phyloP scores from a whole-genome alignment of 92 coral and sea anemone genomes.

The Paramuricea clavata region DNA sequence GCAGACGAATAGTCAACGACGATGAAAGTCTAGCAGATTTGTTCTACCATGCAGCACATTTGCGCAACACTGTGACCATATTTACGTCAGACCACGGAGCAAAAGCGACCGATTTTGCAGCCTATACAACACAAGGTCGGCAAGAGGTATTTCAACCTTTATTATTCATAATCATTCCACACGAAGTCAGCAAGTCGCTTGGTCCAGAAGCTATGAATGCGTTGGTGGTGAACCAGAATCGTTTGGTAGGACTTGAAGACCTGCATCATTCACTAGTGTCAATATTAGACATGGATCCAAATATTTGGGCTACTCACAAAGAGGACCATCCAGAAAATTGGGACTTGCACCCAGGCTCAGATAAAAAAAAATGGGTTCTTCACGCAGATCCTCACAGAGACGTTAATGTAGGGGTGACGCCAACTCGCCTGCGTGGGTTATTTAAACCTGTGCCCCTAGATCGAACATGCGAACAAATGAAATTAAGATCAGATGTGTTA shows the following conservation, averaged over 20 bases:
- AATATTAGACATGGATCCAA: not conserved
- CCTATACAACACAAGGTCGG: slow-evolving; percentile 17
- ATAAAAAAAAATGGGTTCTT: too few relatives aligned
- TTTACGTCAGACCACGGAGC: slow-evolving; percentile 36
- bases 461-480: slow-evolving; percentile 88
- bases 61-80: slow-evolving; percentile 22
- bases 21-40: slow-evolving; percentile 9
- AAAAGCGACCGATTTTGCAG: slow-evolving; percentile 1
- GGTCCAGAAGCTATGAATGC: slow-evolving; percentile 77
- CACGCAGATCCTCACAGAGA: too few relatives aligned
- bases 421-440: slow-evolving; percentile 59
- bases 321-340: too few relatives aligned
- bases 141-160: slow-evolving; percentile 79
- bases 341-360: not conserved
- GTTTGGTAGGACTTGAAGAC: slow-evolving; percentile 78
- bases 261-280: slow-evolving; percentile 74
- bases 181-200: slow-evolving; percentile 73
- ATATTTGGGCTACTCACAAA: too few relatives aligned
- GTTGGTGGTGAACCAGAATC: slow-evolving; percentile 78
- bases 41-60: slow-evolving; percentile 1
- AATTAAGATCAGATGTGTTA: slow-evolving; percentile 73
- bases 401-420: too few relatives aligned
- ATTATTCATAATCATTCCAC: slow-evolving; percentile 88
- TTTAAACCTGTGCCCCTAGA: slow-evolving; percentile 78
- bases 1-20: slow-evolving; percentile 70